Base-by-base conservation (phyloP, 2,797 vertebrate genomes). In the Pangasius larnaudii region DNA sequence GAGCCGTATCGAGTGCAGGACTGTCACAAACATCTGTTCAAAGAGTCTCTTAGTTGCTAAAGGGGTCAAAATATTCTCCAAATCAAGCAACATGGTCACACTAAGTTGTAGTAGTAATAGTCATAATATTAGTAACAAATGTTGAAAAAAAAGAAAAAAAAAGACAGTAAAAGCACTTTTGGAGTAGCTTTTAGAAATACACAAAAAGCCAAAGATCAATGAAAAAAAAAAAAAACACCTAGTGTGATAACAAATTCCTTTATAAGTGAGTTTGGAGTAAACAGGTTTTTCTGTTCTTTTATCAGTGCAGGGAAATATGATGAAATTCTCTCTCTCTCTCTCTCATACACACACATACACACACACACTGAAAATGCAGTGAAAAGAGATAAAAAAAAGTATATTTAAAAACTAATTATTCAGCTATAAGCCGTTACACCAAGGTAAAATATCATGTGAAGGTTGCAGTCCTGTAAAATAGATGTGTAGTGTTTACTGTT, bases 331-430 rank as follows among this genome's bases (percentile, higher is more conserved):
- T 79, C 53, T 79, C 8, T 58, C 69, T 39, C 69, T 22, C 36
- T 72, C 69, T 39, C 7, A 33, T 8, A 58, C 30, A 58, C 51
- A 33, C 49, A 58, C n/a, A 79, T 3, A 33, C 77, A 58, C 77
- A 30, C 75, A 79, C 77, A 58, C 51, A 74, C 13, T 46, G 53
- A 61, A 59, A 63, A 36, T 22, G 16, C 56, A 61, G 71, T 30
- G n/a, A 46, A 42, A 42, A n/a, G 4, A 85, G 16, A 77, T 22
- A 24, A 51, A 86, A n/a, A 67, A 10, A 27, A 49, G 79, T 63
- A 61, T n/a, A 46, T 82, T 82, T 82, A 63, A 18, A 61, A 14
- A 7, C n/a, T 39, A 80, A 80, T 80, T 59, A 59, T 65, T 83
- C 42, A 30, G n/a, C 46, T 69, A 30, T 71, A 69, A 80, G 24